Conservation (phyloP, 2,797 vertebrate genomes). For the Gorsachius magnificus region DNA sequence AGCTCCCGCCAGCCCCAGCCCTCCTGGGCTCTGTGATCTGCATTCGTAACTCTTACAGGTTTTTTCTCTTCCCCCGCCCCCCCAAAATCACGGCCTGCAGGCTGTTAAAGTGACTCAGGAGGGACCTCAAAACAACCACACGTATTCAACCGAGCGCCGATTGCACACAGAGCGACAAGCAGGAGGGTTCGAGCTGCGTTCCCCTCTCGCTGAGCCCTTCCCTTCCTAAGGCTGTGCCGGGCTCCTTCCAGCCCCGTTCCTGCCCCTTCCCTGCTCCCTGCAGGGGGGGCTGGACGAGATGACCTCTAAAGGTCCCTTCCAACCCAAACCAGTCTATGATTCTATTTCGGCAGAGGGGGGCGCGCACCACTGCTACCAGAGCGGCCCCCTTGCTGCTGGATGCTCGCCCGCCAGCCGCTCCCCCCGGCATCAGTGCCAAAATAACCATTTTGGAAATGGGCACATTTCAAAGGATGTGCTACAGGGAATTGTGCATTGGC, state of each 20-base stretch:
- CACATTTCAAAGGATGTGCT: background rate
- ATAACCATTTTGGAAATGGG: rapidly evolving
- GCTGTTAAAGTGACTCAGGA: background rate
- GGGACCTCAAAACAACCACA: background rate
- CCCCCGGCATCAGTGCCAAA: no score
- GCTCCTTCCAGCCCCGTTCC: background rate
- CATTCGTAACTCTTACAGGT: no score
- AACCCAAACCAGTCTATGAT: no score
- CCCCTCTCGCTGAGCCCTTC: background rate
- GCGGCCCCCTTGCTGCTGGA: background rate
- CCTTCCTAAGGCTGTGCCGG: background rate
- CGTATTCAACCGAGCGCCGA: rapidly evolving
- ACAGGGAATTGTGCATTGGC: no score
- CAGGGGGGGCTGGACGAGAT: no score
- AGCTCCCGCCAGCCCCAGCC: background rate
- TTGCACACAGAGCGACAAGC: background rate
- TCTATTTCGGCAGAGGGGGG: background rate
- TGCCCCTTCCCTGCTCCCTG: no score
- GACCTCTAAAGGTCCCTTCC: no score
- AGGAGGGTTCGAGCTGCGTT: rapidly evolving
- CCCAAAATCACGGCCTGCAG: background rate
- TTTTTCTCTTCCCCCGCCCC: background rate
- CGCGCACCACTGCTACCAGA: rapidly evolving
- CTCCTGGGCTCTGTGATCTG: no score
- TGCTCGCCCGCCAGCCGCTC: background rate